Base-by-base conservation (phyloP, 2,888 invertebrate species). In the Pseudanteris insignis region DNA sequence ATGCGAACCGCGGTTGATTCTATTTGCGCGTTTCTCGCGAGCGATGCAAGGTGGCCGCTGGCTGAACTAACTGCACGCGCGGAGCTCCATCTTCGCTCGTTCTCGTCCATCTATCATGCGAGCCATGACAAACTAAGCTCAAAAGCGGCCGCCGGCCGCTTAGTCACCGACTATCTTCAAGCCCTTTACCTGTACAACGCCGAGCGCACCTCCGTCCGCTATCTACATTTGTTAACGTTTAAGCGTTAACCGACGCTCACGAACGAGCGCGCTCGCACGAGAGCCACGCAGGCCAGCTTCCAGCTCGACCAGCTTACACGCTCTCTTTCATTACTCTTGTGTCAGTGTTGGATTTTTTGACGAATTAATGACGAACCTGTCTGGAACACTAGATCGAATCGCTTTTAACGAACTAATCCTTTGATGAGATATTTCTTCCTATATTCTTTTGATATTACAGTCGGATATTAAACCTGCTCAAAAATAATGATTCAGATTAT, bases 171-270 rank as follows among this genome's bases (percentile, higher is more conserved):
- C 64, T 66, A 61, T 67, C 54, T 25, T 67, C 62, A 66, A 70
- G 68, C n/a, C 64, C 66, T 75, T 70, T 74, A 74, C 75, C 77
- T 73, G 74, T 72, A 70, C 65, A 64, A 38, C 61, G 66, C 67
- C 63, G 66, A 65, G 57, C 57, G 47, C 67, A 64, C 64, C 64
- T 65, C 65, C 41, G 50, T 37, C 59, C 46, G 50, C 57, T 30
- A 69, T 68, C 72, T 68, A 78, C 78, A 76, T 78, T 78, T 77
- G 73, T 77, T 77, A 78, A 75, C 74, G 72, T 78, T 77, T 76
- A 74, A 78, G 76, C 77, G 75, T 77, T 75, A 76, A 78, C 75
- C n/a, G n/a, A n/a, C n/a, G n/a, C n/a, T n/a, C n/a, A n/a, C n/a
- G n/a, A n/a, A n/a, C 73, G 67, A 41, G 58, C 51, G 50, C 61